Base-by-base conservation (phyloP, 2,888 invertebrate genomes). In the Lacanobia oleracea region DNA sequence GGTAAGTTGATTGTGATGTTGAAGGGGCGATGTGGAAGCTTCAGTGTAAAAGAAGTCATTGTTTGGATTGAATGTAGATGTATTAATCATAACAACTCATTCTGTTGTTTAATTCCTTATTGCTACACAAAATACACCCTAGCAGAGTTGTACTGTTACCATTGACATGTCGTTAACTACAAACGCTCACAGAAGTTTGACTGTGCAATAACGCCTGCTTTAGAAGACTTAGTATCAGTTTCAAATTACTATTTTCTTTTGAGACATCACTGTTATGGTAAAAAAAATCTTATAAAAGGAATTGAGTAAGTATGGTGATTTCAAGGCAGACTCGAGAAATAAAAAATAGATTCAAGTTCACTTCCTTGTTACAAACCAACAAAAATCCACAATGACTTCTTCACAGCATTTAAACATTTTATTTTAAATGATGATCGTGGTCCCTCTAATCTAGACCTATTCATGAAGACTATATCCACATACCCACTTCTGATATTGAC, bases 361-460 rank as follows among this genome's bases (percentile, higher is more conserved):
- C 23, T 71, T 51, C 6, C 40, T 74, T 51, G 9, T 27, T 64
- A 4, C 16, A 0, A 33, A 75, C 18, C 6, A 27, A 5, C 1
- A 7, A 12, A 65, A 21, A 51, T 16, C 8, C 43, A 67, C 56
- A 57, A 60, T 33, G 43, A 61, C 43, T 54, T 61, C 12, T 54
- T 51, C 2, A 14, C 18, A 54, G 16, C 8, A 5, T 33, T 12
- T 14, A 23, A 61, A 51, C 18, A 33, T 33, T 33, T 33, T 5
- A 33, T 2, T 18, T 69, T 45, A 84, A 86, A 91, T 96, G 96
- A 96, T 96, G 96, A 95, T 75, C 77, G 87, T 93, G 94, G 95
- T 95, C 95, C 95, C 95, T 95, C 95, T 94, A 94, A 94, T 94
- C 95, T 95, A 45, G 96, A 96, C 95, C 95, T 95, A 96, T 91